Base-by-base conservation (phyloP, 2,888 invertebrate species). In the Hyppa rectilinea region DNA sequence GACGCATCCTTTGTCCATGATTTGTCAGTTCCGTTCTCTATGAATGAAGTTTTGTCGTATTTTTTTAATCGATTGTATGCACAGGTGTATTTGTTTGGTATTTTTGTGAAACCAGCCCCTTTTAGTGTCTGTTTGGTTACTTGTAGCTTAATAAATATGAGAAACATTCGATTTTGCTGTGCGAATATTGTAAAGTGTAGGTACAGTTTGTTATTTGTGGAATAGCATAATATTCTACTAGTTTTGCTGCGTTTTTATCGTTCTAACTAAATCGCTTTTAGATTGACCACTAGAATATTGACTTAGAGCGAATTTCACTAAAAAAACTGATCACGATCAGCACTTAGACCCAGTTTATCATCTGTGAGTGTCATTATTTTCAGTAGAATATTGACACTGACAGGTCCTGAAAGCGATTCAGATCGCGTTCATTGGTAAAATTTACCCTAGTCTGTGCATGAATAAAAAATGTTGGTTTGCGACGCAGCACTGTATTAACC, bases 41-140 rank as follows among this genome's bases (percentile, higher is more conserved):
- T 92, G 92, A 93, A 93, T 91, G 88, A 82, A 82, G 65, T 81
- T 85, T 88, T 88, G 86, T 70, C 43, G 75, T 64, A 69, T 85
- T 89, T 90, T 85, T 78, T 77, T 71, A 50, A 71, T 75, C 82
- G 71, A 53, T 66, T 92, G 92, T 94, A 80, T 93, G 89, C 92
- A 92, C 95, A 95, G 94, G 94, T 94, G 95, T 92, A 91, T 93
- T 93, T 92, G 86, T 90, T 87, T 84, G 83, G 73, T 70, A 76
- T 69, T 80, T 80, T 80, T 82, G 65, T 69, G 45, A 64, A 56
- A 69, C 66, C 71, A 67, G 71, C 71, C 79, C 60, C 73, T 76
- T 75, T 80, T 61, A 50, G 59, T 58, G 68, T 64, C 58, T 84
- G 80, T 82, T 84, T 84, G 75, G 76, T 85, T 84, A 75, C 78